phyloP scores from a whole-genome alignment of 1,140 invertebrate genomes.

The Aculops lycopersici region DNA sequence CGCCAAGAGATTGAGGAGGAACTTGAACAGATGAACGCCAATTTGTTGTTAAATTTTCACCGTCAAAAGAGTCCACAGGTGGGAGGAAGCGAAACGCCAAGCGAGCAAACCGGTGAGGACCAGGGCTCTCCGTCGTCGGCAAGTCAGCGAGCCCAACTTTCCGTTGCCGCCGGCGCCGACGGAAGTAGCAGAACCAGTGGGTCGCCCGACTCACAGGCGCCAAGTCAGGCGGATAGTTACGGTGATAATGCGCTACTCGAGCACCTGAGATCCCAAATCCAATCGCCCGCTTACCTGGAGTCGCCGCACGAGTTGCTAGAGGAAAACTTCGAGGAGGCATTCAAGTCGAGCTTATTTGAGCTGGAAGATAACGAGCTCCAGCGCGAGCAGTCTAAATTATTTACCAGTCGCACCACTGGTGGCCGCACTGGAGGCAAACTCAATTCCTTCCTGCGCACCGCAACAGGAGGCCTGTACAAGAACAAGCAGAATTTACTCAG shows the following conservation, averaged over 20 bases:
- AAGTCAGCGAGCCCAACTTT: too few relatives aligned
- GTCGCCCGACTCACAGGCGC: conserved; percentile 1
- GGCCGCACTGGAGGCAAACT: too few relatives aligned
- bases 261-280: too few relatives aligned
- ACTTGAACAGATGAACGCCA: neutral
- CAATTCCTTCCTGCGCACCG: too few relatives aligned
- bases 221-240: conserved; percentile 5
- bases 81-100: neutral
- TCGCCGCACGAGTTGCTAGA: conserved; percentile 56
- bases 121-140: too few relatives aligned
- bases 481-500: conserved; percentile 16
- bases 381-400: too few relatives aligned
- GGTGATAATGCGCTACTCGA: too few relatives aligned
- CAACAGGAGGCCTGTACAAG: too few relatives aligned
- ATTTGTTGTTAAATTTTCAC: neutral
- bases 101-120: neutral
- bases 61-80: neutral
- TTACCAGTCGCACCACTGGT: too few relatives aligned
- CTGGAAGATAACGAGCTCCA: conserved; percentile 16
- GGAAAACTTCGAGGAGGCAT: conserved; percentile 66
- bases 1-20: conserved; percentile 18
- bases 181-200: conserved; percentile 1
- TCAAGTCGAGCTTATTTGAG: conserved; percentile 28
- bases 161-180: neutral
- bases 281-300: conserved; percentile 24